Evolutionary conservation across 2,888 invertebrate genomes (phyloP), one percentile per base, ranked within the genome.

Genomic region (Campoletis raptor): DNA sequence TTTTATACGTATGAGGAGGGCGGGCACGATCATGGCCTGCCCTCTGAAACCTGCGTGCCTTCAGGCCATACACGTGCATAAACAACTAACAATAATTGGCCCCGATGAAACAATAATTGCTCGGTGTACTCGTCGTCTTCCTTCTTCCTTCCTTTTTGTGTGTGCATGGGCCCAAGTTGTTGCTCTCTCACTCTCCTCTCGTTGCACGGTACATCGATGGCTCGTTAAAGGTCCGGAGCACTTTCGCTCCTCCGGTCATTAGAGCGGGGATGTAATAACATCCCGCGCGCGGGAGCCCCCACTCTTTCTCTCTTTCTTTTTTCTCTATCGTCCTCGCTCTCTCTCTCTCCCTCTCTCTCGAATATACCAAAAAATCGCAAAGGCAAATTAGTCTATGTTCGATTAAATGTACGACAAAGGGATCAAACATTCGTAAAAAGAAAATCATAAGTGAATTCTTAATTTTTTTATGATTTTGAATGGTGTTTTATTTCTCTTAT

Each of bases 21-120:
- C 66, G 79, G 79, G 77, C 52, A 52, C 64, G 64, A 70, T 64
- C 64, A 48, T 40, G 64, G 30, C 36, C 36, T 30, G 76, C 45
- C 84, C 64, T 54, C 76, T 73, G 76, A 78, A 83, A 84, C 80
- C 79, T 80, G 81, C 83, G 83, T 85, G 83, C 80, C 80, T 81
- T 57, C 52, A 61, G 78, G 83, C 80, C 57, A 66, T 83, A 83
- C 80, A 87, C 83, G 83, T 84, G 81, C 86, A 87, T 86, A 86
- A 86, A 87, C 83, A 86, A 88, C 85, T 76, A 85, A 83, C 87
- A 86, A 88, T 88, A 86, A 87, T 85, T 87, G 84, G 86, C 82
- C 81, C 73, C 86, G 84, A 87, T 86, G 88, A 88, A 87, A 85
- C 83, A 86, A 88, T 86, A 88, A 88, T 88, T 88, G 86, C 86